Evolutionary conservation across 1,140 invertebrate species (phyloP).

Genomic region (Drosophila tsacasi): DNA sequence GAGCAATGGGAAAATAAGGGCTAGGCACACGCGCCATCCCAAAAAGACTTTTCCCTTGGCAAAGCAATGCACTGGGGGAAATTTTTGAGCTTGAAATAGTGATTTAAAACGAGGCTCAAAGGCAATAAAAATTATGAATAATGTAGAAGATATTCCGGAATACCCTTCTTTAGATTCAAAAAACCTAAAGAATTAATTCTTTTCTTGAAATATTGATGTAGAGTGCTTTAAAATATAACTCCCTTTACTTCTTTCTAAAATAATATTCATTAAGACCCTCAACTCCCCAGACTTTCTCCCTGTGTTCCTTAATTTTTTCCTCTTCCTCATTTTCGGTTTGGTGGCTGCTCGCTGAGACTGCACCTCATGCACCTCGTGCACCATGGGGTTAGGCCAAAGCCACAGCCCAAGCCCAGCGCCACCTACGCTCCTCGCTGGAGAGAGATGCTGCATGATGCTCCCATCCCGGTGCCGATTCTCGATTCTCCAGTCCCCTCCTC

Average conservation of each 20-base stretch:
- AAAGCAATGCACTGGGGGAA: background rate
- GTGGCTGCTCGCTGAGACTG: conserved; percentile 23
- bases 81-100: background rate
- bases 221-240: rapidly evolving
- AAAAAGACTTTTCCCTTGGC: conserved; percentile 44
- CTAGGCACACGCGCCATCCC: conserved; percentile 77
- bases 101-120: background rate
- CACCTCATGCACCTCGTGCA: conserved; percentile 48
- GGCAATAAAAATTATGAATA: background rate
- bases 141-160: rapidly evolving
- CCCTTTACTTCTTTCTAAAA: too few species aligned
- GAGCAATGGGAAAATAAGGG: conserved; percentile 76
- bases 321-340: conserved; percentile 13
- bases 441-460: conserved; percentile 16
- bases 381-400: conserved; percentile 49
- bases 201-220: too few species aligned
- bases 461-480: conserved; percentile 3
- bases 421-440: conserved; percentile 64
- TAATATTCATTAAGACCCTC: background rate
- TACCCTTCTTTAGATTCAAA: background rate
- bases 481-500: background rate
- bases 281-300: background rate
- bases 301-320: conserved; percentile 15
- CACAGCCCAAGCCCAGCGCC: conserved; percentile 73
- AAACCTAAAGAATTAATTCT: background rate